phyloP scores from a whole-genome alignment of 2,797 vertebrate species.

The Esox masquinongy region DNA sequence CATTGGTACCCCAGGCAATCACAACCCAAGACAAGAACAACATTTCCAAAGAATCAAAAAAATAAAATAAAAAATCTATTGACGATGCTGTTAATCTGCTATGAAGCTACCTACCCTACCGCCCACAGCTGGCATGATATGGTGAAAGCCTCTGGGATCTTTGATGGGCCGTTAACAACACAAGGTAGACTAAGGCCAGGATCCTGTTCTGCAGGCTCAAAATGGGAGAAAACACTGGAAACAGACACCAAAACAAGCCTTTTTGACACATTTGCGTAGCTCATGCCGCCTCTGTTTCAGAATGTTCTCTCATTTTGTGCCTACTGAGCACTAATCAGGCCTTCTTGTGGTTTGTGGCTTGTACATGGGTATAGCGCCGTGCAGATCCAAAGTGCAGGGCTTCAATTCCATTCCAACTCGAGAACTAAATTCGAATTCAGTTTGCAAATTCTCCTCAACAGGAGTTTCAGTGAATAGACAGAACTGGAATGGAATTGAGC shows the following conservation, averaged over 20 bases:
- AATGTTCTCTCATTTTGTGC: not conserved
- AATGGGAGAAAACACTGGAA: slow-evolving; percentile 49
- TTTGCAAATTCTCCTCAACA: not conserved
- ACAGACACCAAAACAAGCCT: slow-evolving; percentile 32
- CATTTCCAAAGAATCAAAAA: slow-evolving; percentile 41
- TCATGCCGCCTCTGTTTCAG: not conserved
- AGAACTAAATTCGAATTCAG: not conserved
- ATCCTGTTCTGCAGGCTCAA: not conserved
- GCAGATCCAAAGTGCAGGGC: not conserved
- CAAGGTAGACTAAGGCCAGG: slow-evolving; percentile 16
- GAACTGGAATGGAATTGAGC: not conserved
- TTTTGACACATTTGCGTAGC: not conserved
- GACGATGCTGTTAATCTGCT: slow-evolving; percentile 30
- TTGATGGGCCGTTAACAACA: slow-evolving; percentile 13
- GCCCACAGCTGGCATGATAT: not conserved
- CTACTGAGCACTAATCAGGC: not conserved
- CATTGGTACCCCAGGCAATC: slow-evolving; percentile 36
- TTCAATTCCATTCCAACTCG: not conserved
- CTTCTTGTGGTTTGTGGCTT: not conserved
- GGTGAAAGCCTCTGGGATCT: slow-evolving; percentile 10
- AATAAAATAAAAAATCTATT: slow-evolving; percentile 31
- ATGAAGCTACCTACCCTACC: not conserved
- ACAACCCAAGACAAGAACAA: slow-evolving; percentile 51
- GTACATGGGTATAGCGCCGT: not conserved
- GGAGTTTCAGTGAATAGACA: not conserved